Percentiles rank a stretch among this genome's conserved stretches.
Evolutionary conservation across 2,113 vertebrate species (phyloP).

Genomic region (Columba livia): DNA sequence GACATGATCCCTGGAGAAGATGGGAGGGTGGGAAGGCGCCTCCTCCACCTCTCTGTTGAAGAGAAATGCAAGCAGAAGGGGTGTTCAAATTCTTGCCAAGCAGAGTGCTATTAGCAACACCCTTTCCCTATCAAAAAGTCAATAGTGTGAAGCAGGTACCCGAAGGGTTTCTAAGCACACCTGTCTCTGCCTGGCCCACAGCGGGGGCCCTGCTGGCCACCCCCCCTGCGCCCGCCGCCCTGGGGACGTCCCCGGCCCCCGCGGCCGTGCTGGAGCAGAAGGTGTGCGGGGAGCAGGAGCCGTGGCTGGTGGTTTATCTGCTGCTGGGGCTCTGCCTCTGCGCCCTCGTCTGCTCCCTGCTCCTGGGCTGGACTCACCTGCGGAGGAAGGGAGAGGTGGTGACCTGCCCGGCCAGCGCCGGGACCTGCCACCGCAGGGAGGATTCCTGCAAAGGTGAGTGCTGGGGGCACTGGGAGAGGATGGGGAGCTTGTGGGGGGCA

Average conservation of each 20-base stretch:
- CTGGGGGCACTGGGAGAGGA: neutral
- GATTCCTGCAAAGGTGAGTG: conserved; percentile 71
- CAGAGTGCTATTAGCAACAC: rapidly evolving
- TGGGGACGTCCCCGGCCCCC: neutral
- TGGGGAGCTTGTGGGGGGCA: rapidly evolving
- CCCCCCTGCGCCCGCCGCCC: neutral
- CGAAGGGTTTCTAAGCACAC: neutral
- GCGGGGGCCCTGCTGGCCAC: neutral
- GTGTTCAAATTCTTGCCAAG: neutral
- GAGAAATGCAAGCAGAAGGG: rapidly evolving
- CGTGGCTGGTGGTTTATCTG: conserved; percentile 69
- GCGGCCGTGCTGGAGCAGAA: neutral
- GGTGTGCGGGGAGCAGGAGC: conserved; percentile 32
- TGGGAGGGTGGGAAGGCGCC: neutral
- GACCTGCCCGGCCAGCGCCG: neutral
- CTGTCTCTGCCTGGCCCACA: neutral
- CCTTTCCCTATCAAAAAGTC: neutral
- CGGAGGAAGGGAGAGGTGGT: conserved; percentile 38
- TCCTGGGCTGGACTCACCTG: conserved; percentile 76
- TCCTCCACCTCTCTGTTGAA: rapidly evolving
- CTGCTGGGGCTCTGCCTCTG: conserved; percentile 79
- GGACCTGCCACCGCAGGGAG: neutral
- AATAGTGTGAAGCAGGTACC: rapidly evolving
- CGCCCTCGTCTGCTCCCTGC: conserved; percentile 73
- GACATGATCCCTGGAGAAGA: rapidly evolving